Evolutionary conservation across 2,113 vertebrate species (phyloP).

Genomic region (Crypturellus undulatus): DNA sequence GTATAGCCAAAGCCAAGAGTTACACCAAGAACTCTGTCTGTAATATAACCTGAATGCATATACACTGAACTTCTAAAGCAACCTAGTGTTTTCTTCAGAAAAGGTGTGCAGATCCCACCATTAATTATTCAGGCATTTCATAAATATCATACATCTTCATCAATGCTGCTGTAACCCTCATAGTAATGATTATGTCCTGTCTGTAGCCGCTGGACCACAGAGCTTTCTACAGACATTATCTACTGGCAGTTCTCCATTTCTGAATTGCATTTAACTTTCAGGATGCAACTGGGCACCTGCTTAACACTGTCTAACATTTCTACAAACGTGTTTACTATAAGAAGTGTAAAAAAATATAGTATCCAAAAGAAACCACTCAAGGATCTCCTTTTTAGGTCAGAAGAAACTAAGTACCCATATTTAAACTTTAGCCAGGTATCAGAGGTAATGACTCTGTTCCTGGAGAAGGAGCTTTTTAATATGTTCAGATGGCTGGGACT

Average conservation of each 20-base stretch:
- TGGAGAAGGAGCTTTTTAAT: conserved; percentile 54
- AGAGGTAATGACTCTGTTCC: conserved; percentile 40
- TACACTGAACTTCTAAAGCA: background rate
- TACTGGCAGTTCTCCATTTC: background rate
- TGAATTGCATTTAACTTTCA: conserved; percentile 6
- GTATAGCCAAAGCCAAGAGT: background rate
- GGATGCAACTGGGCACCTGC: conserved; percentile 14
- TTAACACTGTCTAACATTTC: background rate
- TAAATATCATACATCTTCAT: background rate
- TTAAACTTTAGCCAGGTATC: conserved; percentile 41
- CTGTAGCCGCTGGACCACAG: conserved; percentile 1
- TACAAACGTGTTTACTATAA: conserved; percentile 8
- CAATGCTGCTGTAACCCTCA: background rate
- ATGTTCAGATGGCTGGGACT: conserved; percentile 2
- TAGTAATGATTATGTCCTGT: background rate
- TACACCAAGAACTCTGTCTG: background rate
- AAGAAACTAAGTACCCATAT: conserved; percentile 34
- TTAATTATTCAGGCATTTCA: background rate
- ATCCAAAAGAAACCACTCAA: background rate
- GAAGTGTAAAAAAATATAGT: background rate
- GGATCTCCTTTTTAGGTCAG: conserved; percentile 16
- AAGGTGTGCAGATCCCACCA: background rate
- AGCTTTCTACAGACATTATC: background rate
- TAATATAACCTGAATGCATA: background rate
- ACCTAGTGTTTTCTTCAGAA: background rate